Conservation (phyloP, 2,113 vertebrate species). For the Silurus meridionalis region DNA sequence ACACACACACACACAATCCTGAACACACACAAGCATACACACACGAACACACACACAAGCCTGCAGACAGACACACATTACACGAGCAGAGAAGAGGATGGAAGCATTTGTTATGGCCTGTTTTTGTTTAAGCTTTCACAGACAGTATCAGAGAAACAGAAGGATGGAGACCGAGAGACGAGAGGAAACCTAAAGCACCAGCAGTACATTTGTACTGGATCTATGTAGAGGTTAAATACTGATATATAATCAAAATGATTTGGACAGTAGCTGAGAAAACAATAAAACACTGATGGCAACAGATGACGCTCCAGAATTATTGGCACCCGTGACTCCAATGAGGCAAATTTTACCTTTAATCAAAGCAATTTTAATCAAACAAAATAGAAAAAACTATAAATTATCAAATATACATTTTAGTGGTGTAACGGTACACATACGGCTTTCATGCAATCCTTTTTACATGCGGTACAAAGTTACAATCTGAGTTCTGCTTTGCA, state of each 20-base stretch:
- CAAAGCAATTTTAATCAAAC: too few relatives aligned
- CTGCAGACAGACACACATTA: neutral
- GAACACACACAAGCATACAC: neutral
- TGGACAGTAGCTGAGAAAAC: neutral
- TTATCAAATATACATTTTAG: neutral
- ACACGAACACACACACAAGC: neutral
- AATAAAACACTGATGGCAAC: neutral
- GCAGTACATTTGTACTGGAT: neutral
- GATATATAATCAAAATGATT: neutral
- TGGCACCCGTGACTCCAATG: neutral
- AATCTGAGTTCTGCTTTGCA: too few relatives aligned
- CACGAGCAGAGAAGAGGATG: neutral
- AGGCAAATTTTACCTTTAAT: neutral
- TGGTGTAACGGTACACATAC: too few relatives aligned
- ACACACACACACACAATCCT: neutral
- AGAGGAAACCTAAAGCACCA: conserved; percentile 5
- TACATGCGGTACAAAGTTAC: too few relatives aligned
- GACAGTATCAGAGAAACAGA: neutral
- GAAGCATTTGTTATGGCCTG: neutral
- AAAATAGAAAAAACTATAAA: neutral
- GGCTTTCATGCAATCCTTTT: too few relatives aligned
- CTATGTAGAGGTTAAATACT: neutral
- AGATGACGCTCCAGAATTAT: neutral
- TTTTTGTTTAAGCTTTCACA: neutral
- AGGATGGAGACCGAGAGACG: neutral